A percentile compares a stretch with the other conserved stretches of the same genome.
These are phyloP conservation scores for Xyliphius kryptos DNA, from an alignment of 2,113 vertebrate species.

Conservation along the genomic window DNA sequence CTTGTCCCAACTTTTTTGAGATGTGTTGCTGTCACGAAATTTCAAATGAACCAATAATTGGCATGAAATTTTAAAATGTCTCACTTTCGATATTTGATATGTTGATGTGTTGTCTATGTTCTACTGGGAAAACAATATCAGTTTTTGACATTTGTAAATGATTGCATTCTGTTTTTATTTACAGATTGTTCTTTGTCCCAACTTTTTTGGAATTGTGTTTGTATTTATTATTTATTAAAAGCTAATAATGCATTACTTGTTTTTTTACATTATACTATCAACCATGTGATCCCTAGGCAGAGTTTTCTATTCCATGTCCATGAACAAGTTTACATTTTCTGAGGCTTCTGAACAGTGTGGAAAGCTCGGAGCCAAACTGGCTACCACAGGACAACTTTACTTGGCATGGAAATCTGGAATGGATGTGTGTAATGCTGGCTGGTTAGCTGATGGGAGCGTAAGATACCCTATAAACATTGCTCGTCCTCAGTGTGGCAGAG, in stretches of 20 bases:
- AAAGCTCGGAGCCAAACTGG: conserved; percentile 75
- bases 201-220: too few relatives aligned
- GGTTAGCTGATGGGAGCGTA: conserved; percentile 88
- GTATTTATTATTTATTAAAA: not conserved
- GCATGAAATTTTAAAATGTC: too few relatives aligned
- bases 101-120: too few relatives aligned
- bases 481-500: conserved; percentile 87
- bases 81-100: too few relatives aligned
- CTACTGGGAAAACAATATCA: too few relatives aligned
- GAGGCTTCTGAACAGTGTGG: conserved; percentile 80
- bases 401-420: conserved; percentile 89
- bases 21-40: too few relatives aligned
- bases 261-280: too few relatives aligned
- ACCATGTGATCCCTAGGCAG: conserved; percentile 74
- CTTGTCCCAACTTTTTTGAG: too few relatives aligned
- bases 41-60: too few relatives aligned
- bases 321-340: conserved; percentile 82
- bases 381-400: conserved; percentile 88
- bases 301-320: conserved; percentile 83
- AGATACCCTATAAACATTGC: conserved; percentile 89
- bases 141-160: too few relatives aligned
- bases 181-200: too few relatives aligned
- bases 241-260: not conserved
- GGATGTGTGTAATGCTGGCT: conserved; percentile 91
- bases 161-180: too few relatives aligned